These are phyloP conservation scores for Syrmaticus mikado DNA, from an alignment of 2,113 vertebrate species.

Conservation along the genomic window DNA sequence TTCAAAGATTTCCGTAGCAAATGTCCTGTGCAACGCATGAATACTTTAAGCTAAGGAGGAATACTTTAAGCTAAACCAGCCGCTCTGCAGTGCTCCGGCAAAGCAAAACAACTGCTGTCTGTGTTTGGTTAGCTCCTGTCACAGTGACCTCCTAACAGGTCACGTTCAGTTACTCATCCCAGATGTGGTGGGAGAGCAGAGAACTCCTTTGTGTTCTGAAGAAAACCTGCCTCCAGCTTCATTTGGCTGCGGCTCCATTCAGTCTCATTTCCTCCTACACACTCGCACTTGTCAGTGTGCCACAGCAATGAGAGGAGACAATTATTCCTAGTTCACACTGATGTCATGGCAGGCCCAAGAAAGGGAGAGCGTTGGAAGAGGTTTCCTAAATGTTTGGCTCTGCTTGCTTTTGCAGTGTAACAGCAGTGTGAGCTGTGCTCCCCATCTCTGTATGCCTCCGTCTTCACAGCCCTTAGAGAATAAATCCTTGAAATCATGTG, in stretches of 20 bases:
- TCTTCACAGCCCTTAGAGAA: neutral
- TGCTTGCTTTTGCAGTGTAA: neutral
- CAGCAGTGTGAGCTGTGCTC: neutral
- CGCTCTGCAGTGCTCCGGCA: neutral
- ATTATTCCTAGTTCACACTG: neutral
- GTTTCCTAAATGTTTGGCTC: neutral
- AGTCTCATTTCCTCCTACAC: neutral
- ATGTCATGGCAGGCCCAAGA: neutral
- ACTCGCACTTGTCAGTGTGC: fast-evolving
- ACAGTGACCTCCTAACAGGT: neutral
- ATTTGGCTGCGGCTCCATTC: neutral
- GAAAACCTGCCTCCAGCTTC: fast-evolving
- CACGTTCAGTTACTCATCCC: neutral
- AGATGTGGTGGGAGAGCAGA: neutral
- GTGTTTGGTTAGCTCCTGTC: neutral
- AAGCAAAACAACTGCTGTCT: neutral
- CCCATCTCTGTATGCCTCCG: neutral
- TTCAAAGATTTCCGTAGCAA: neutral
- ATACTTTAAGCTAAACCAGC: neutral
- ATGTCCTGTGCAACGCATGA: neutral
- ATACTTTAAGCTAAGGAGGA: neutral
- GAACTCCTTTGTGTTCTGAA: neutral
- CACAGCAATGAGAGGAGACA: neutral
- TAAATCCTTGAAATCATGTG: neutral
- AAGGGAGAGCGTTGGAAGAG: neutral